These are phyloP conservation scores for Lysiphlebus fabarum DNA, from an alignment of 1,140 invertebrate genomes.

Conservation along the genomic window DNA sequence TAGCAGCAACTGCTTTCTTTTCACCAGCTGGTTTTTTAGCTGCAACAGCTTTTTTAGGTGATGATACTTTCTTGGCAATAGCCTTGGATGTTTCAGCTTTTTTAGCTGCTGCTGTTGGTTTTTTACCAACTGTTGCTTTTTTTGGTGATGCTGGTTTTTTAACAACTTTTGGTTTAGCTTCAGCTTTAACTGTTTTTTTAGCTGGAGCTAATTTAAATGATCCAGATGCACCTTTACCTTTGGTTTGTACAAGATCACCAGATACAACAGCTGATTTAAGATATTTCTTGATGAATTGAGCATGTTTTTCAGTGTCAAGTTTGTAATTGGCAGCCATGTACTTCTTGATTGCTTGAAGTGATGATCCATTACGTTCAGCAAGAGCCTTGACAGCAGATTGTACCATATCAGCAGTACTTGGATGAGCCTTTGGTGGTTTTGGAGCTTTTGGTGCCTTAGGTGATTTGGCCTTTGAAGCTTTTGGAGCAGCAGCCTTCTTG, in stretches of 20 bases:
- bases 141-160: background rate
- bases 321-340: slow-evolving; percentile 61
- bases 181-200: slow-evolving; percentile 8
- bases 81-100: background rate
- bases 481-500: slow-evolving; percentile 19
- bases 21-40: background rate
- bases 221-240: slow-evolving; percentile 31
- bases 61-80: background rate
- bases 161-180: background rate
- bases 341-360: slow-evolving; percentile 64
- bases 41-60: background rate
- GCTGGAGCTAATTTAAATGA: slow-evolving; percentile 11
- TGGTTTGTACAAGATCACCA: slow-evolving; percentile 59
- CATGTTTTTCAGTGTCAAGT: slow-evolving; percentile 58
- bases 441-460: slow-evolving; percentile 28
- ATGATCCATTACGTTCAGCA: slow-evolving; percentile 62
- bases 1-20: slow-evolving; percentile 1
- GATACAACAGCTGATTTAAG: slow-evolving; percentile 58
- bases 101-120: background rate
- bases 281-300: slow-evolving; percentile 62
- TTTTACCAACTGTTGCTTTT: slow-evolving; percentile 10
- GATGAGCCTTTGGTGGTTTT: slow-evolving; percentile 42
- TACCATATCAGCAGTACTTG: slow-evolving; percentile 58
- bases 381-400: slow-evolving; percentile 59
- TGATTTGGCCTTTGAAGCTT: slow-evolving; percentile 41